phyloP scores from a whole-genome alignment of 2,113 vertebrate species.

The Cryptotis parvus region DNA sequence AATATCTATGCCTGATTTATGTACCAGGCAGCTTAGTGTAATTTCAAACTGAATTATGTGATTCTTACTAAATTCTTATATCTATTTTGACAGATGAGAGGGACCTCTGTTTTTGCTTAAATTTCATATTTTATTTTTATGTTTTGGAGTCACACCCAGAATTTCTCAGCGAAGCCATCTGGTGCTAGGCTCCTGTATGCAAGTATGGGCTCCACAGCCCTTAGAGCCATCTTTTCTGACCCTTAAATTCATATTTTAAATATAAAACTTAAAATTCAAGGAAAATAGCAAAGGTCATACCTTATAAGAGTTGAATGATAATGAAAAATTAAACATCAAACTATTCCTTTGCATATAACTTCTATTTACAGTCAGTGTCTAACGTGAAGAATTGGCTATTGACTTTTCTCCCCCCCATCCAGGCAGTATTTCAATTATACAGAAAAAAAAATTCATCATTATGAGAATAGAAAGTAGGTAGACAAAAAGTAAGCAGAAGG shows the following conservation, averaged over 20 bases:
- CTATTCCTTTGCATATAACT: not conserved
- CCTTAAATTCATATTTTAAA: constrained; percentile 18
- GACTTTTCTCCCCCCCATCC: not conserved
- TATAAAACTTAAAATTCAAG: not conserved
- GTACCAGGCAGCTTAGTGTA: not conserved
- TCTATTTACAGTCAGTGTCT: not conserved
- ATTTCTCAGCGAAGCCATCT: too few species aligned
- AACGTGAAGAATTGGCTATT: not conserved
- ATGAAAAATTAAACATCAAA: constrained; percentile 17
- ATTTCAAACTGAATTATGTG: constrained; percentile 47
- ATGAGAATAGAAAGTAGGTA: not conserved
- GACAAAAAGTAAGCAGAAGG: not conserved
- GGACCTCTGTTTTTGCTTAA: not conserved
- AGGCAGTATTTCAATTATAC: not conserved
- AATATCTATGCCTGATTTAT: constrained; percentile 3
- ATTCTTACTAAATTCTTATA: constrained; percentile 8
- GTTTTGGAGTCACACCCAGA: too few species aligned
- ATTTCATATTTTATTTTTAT: not conserved
- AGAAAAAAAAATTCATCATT: not conserved
- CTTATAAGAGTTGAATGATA: not conserved
- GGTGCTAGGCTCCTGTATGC: not conserved
- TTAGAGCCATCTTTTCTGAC: not conserved
- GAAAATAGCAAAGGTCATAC: not conserved
- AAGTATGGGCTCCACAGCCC: not conserved
- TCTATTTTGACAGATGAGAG: not conserved